Evolutionary conservation across 2,888 invertebrate genomes (phyloP).

Genomic region (Blera fallax): DNA sequence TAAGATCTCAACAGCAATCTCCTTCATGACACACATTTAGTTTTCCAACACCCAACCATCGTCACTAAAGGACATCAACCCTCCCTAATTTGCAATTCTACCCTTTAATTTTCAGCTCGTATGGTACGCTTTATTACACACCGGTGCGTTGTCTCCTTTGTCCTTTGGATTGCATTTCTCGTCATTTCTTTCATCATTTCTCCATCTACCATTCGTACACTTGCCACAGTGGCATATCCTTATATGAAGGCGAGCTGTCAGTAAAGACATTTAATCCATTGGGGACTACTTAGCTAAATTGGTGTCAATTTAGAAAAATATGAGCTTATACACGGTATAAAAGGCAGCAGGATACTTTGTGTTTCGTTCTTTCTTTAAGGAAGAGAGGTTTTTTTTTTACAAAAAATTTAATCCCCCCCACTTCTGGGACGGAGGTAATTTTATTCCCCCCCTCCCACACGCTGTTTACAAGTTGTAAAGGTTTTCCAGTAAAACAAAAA

Average conservation of each 20-base stretch:
- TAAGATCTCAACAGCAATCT: constrained; percentile 23
- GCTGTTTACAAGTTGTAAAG: constrained; percentile 24
- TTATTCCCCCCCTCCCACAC: background rate
- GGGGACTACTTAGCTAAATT: constrained; percentile 71
- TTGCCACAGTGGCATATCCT: background rate
- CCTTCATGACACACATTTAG: constrained; percentile 28
- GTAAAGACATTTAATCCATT: constrained; percentile 65
- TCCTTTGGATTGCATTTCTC: constrained; percentile 55
- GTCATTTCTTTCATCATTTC: constrained; percentile 2
- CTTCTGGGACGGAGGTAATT: constrained; percentile 3
- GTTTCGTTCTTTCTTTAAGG: constrained; percentile 2
- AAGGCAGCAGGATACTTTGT: constrained; percentile 9
- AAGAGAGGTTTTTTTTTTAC: background rate
- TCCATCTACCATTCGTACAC: background rate
- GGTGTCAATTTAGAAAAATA: constrained; percentile 71
- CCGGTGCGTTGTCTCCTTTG: constrained; percentile 61
- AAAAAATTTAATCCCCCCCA: constrained; percentile 27
- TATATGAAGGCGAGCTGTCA: constrained; percentile 46
- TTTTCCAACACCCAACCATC: constrained; percentile 1
- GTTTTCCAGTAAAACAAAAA: background rate
- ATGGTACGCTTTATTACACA: constrained; percentile 61
- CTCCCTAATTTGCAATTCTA: constrained; percentile 67
- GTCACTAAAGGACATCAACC: constrained; percentile 44
- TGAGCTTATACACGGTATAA: constrained; percentile 37
- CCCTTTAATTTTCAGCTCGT: constrained; percentile 65